These are phyloP conservation scores for Eurystomus gularis DNA, from an alignment of 2,113 vertebrate genomes.

Conservation along the genomic window DNA sequence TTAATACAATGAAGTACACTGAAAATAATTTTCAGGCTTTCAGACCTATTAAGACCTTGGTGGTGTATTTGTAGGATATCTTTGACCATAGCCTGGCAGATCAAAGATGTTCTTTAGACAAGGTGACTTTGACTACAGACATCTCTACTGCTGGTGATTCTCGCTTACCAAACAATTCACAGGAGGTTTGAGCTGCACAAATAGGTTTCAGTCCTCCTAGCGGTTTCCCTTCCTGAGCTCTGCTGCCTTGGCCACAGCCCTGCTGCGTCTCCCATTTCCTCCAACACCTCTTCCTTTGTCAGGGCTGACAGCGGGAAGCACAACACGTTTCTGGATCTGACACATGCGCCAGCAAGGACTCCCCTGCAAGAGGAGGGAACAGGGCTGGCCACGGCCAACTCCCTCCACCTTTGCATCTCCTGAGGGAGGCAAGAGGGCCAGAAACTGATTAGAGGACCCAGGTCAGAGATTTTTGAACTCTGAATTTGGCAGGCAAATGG, in stretches of 20 bases:
- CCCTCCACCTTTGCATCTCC: background rate
- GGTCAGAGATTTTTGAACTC: conserved; percentile 38
- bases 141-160: background rate
- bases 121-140: background rate
- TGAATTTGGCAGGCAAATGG: conserved; percentile 10
- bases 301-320: background rate
- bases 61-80: background rate
- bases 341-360: background rate
- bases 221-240: background rate
- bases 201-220: background rate
- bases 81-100: background rate
- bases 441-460: conserved; percentile 7
- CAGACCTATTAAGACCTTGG: background rate
- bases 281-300: background rate
- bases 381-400: background rate
- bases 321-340: background rate
- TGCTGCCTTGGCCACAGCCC: background rate
- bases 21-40: background rate
- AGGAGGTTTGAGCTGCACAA: background rate
- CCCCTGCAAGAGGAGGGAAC: background rate
- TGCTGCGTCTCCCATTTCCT: fast-evolving
- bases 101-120: background rate
- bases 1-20: background rate
- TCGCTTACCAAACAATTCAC: fast-evolving
- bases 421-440: background rate